A percentile compares a stretch with the other conserved stretches of the same genome.
Conservation (phyloP, 1,140 invertebrate genomes). For the Drosophila nasuta region DNA sequence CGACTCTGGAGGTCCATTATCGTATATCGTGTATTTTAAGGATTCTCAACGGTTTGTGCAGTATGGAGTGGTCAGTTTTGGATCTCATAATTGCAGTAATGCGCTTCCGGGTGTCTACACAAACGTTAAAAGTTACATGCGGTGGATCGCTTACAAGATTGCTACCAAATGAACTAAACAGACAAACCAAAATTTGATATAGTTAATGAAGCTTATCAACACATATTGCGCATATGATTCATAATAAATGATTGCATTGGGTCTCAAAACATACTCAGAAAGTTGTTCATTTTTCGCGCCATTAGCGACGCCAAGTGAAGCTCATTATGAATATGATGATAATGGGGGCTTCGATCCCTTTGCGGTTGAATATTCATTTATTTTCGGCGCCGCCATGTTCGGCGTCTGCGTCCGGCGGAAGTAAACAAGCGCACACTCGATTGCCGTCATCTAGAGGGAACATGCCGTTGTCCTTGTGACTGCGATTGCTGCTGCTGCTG, state of each 20-base stretch:
- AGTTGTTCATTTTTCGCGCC: slow-evolving; percentile 57
- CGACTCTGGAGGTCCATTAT: slow-evolving; percentile 34
- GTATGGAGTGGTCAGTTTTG: slow-evolving; percentile 35
- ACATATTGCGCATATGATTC: neutral
- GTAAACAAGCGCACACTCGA: slow-evolving; percentile 46
- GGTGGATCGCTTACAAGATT: slow-evolving; percentile 34
- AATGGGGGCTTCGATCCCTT: slow-evolving; percentile 44
- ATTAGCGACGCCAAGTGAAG: slow-evolving; percentile 34
- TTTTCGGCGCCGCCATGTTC: slow-evolving; percentile 48
- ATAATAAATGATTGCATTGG: slow-evolving; percentile 1
- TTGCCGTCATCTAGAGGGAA: slow-evolving; percentile 33
- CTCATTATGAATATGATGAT: slow-evolving; percentile 41
- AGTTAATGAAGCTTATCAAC: too few species aligned
- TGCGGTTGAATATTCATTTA: slow-evolving; percentile 55
- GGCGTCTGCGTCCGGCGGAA: slow-evolving; percentile 65
- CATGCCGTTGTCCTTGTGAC: slow-evolving; percentile 21
- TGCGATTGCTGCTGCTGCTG: slow-evolving; percentile 37
- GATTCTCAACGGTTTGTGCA: neutral
- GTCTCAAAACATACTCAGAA: slow-evolving; percentile 25
- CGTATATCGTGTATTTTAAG: neutral
- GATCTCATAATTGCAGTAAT: neutral
- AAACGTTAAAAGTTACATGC: slow-evolving; percentile 19
- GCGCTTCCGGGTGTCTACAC: slow-evolving; percentile 22
- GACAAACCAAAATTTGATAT: too few species aligned
- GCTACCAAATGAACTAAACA: neutral